Evolutionary conservation across 2,797 vertebrate species (phyloP), one percentile per base, ranked within the genome.

Genomic region (Nothura maculosa): DNA sequence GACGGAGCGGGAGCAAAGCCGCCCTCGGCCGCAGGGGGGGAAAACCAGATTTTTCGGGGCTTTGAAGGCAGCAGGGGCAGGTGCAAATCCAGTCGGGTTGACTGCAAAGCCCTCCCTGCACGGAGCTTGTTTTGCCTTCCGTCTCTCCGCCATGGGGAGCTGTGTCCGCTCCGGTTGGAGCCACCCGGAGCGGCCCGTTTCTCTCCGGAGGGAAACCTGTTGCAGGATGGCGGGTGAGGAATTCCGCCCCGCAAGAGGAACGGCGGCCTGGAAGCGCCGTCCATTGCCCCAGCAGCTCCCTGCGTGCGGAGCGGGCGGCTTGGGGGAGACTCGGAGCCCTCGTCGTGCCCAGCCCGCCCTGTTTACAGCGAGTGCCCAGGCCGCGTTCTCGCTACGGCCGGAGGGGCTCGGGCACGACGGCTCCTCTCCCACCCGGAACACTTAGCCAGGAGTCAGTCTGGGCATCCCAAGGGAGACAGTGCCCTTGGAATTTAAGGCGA

Each of bases 401-500:
- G 32, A 30, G 32, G 36, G n/a, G 24, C 19, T 58, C n/a, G 0
- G 1, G 40, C 34, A 61, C 57, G 13, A 38, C 0, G 2, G 48
- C 16, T 6, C 1, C 0, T 7, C 20, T 66, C 45, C 62, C 14
- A 0, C 12, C 24, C 32, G 17, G n/a, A 1, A 52, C 27, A 9
- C 50, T 22, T 50, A 27, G 25, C 25, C 50, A 25, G 25, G 25
- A 52, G 50, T 14, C 18, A 24, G 10, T 38, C 64, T 72, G 17
- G 52, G 32, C 3, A 0, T 34, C 38, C 1, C 0, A 10, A 30
- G 10, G 36, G 52, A 50, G 47, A 42, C 1, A 0, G 6, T 7
- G 20, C 34, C 21, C 60, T 28, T 0, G 22, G 36, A 5, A 61
- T n/a, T 0, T 4, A 30, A 21, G 21, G n/a, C 0, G 0, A 34